Conservation (phyloP, 2,888 invertebrate species). For the Craniophora ligustri region DNA sequence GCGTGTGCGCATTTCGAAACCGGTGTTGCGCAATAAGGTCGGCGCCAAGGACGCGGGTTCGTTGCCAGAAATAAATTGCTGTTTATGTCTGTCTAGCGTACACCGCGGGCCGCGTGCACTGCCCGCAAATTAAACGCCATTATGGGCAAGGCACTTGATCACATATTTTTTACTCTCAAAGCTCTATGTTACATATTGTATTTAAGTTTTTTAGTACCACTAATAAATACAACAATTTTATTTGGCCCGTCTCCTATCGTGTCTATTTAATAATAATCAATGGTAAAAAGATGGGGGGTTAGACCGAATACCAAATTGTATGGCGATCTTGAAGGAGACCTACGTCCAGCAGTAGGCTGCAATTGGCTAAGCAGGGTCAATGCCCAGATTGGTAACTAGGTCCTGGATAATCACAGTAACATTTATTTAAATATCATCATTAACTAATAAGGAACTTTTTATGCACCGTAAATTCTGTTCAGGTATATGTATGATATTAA, state of each 20-base stretch:
- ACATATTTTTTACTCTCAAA: background rate
- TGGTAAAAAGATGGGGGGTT: no score
- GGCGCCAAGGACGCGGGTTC: slow-evolving; percentile 86
- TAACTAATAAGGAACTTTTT: background rate
- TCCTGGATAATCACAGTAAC: no score
- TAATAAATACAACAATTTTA: no score
- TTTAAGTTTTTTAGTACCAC: background rate
- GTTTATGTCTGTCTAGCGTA: slow-evolving; percentile 85
- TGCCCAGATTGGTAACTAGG: no score
- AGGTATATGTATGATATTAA: no score
- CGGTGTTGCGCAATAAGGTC: slow-evolving; percentile 88
- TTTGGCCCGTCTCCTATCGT: no score
- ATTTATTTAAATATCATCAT: no score
- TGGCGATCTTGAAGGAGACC: no score
- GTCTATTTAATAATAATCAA: no score
- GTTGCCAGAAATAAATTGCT: slow-evolving; percentile 87
- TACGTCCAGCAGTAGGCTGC: no score
- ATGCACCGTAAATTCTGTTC: background rate
- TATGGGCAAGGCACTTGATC: slow-evolving; percentile 1
- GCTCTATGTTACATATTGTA: background rate
- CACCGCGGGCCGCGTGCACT: slow-evolving; percentile 46
- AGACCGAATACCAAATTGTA: no score
- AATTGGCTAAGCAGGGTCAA: no score
- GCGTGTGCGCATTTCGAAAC: slow-evolving; percentile 81
- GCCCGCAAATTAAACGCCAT: slow-evolving; percentile 37